phyloP scores from a whole-genome alignment of 37 sponge, comb jelly and placozoan genomes.

The Diacarnus erythraeanus region DNA sequence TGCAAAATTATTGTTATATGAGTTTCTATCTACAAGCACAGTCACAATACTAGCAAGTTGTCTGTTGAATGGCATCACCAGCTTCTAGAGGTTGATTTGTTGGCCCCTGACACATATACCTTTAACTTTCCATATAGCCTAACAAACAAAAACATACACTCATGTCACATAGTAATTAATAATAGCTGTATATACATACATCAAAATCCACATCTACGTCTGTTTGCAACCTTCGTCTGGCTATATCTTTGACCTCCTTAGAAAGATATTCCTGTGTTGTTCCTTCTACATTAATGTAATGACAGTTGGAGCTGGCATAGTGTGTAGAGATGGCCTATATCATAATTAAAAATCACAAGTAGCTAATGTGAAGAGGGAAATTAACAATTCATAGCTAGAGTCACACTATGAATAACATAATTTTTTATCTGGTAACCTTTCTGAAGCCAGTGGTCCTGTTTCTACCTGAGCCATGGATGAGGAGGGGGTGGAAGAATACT shows the following conservation, averaged over 20 bases:
- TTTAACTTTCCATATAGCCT: background rate
- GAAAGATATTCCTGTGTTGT: conserved; percentile 69
- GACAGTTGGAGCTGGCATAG: conserved; percentile 81
- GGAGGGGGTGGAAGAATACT: conserved; percentile 92
- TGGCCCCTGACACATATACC: background rate
- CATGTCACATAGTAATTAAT: too few species aligned
- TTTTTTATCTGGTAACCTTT: too few species aligned
- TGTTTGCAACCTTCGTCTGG: conserved; percentile 36
- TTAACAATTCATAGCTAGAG: too few species aligned
- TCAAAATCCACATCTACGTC: conserved; percentile 5
- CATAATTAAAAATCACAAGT: too few species aligned
- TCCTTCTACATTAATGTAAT: conserved; percentile 74
- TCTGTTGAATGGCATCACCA: too few species aligned
- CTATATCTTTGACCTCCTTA: conserved; percentile 61
- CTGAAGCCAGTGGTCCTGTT: conserved; percentile 83
- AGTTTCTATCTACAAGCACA: too few species aligned
- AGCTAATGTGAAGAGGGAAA: too few species aligned
- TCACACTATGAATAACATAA: too few species aligned
- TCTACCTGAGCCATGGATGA: conserved; percentile 91
- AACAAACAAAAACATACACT: too few species aligned
- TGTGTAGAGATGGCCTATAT: conserved; percentile 93
- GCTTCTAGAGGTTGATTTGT: conserved; percentile 1
- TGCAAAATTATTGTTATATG: too few species aligned
- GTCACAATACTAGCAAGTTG: too few species aligned
- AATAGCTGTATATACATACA: too few species aligned